Base-by-base conservation (phyloP, 2,113 vertebrate genomes). In the Podocnemis expansa region DNA sequence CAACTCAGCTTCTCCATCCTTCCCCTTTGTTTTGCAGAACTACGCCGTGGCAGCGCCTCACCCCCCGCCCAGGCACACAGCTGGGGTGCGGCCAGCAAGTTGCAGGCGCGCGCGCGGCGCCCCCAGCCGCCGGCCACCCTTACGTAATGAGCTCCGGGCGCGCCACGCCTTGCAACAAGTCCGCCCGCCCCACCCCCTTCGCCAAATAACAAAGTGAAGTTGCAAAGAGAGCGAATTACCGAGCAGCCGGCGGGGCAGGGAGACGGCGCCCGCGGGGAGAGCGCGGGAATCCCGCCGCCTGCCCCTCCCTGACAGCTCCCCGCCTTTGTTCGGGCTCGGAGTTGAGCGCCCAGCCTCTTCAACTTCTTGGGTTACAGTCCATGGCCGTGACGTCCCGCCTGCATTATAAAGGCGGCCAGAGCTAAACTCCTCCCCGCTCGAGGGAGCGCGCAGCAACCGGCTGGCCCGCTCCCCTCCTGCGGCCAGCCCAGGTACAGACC, bases 301-400 rank as follows among this genome's bases (percentile, higher is more conserved):
- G 63, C 38, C 31, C 75, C 38, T 38, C 13, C 41, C 43, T 78
- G 31, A 38, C 92, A 56, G 95, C 93, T 94, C 95, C 92, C 95
- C 91, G 79, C 95, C 97, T 98, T 97, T 97, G 97, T 97, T 97
- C 92, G 93, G 93, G 93, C 93, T 90, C 85, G 89, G 96, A 98
- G 97, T 97, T 97, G 93, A 94, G 97, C 96, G 85, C 56, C 38
- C 49, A 80, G 96, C 84, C 96, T 95, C 96, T 95, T 96, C 95
- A 97, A 96, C 96, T 98, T 96, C 96, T 97, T 95, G 95, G 94
- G 93, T 97, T 97, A 96, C 97, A 97, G 95, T 91, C 91, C 91
- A 81, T 24, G 92, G 88, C 89, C 90, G 89, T 98, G 97, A 98
- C 97, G 97, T 96, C 91, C 96, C 85, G 88, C 87, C 89, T 92